Conservation (phyloP, 2,888 invertebrate species). For the Megastigmus dorsalis region DNA sequence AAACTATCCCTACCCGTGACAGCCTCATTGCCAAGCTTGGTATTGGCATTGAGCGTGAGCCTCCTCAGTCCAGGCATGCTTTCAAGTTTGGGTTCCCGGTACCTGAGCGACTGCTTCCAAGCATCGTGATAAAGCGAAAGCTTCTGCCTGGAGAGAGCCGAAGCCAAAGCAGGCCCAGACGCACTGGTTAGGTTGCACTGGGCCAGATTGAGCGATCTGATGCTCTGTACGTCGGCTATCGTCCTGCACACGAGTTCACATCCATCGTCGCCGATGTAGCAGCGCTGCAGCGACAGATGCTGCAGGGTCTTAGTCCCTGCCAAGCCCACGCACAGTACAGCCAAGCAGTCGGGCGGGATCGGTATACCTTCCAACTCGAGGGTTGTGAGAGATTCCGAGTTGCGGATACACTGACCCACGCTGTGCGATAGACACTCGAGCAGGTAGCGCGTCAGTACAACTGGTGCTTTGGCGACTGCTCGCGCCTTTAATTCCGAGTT, state of each 20-base stretch:
- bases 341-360: slow-evolving; percentile 80
- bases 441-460: slow-evolving; percentile 83
- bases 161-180: slow-evolving; percentile 81
- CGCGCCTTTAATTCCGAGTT: slow-evolving; percentile 80
- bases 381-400: slow-evolving; percentile 79
- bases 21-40: slow-evolving; percentile 49
- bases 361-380: slow-evolving; percentile 85
- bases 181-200: slow-evolving; percentile 81
- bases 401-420: slow-evolving; percentile 79
- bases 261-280: slow-evolving; percentile 83
- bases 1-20: slow-evolving; percentile 13
- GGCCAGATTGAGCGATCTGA: slow-evolving; percentile 82
- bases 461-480: slow-evolving; percentile 79
- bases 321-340: slow-evolving; percentile 79
- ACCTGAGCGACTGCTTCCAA: slow-evolving; percentile 88
- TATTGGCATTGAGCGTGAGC: slow-evolving; percentile 82
- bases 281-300: slow-evolving; percentile 81
- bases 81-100: slow-evolving; percentile 83
- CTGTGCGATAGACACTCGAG: slow-evolving; percentile 81
- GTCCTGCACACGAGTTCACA: slow-evolving; percentile 83
- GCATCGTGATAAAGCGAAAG: slow-evolving; percentile 85
- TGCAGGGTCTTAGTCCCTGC: slow-evolving; percentile 80
- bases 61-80: slow-evolving; percentile 84
- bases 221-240: slow-evolving; percentile 80
- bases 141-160: slow-evolving; percentile 78